phyloP scores from a whole-genome alignment of 2,113 vertebrate genomes.

The Zapornia atra region DNA sequence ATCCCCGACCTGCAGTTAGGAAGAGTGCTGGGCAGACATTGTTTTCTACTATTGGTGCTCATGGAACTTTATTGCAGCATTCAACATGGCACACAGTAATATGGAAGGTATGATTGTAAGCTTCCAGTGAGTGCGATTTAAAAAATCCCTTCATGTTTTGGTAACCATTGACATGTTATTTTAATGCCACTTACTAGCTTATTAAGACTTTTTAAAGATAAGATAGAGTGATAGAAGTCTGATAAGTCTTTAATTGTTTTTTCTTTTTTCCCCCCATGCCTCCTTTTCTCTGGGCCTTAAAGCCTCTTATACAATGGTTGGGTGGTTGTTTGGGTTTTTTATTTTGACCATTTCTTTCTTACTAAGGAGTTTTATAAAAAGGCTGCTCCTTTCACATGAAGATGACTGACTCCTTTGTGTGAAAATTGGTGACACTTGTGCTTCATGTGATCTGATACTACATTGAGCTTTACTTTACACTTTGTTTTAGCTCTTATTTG shows the following conservation, averaged over 20 bases:
- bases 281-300: not conserved
- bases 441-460: not conserved
- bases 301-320: not conserved
- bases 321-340: not conserved
- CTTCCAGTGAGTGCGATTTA: not conserved
- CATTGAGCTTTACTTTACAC: not conserved
- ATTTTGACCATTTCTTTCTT: not conserved
- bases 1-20: conserved; percentile 93
- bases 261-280: not conserved
- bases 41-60: conserved; percentile 96
- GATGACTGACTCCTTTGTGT: not conserved
- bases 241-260: not conserved
- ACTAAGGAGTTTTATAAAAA: not conserved
- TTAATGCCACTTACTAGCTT: not conserved
- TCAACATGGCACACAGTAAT: conserved; percentile 96
- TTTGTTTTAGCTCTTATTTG: not conserved
- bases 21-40: conserved; percentile 96
- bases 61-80: conserved; percentile 94
- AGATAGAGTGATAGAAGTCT: not conserved
- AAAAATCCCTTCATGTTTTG: not conserved
- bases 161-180: not conserved
- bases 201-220: not conserved
- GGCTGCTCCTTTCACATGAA: not conserved
- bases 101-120: conserved; percentile 86
- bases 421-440: not conserved